A percentile compares a stretch with the other conserved stretches of the same genome.
These are phyloP conservation scores for Tylochromis polylepis DNA, from an alignment of 2,113 vertebrate species.

Conservation along the genomic window DNA sequence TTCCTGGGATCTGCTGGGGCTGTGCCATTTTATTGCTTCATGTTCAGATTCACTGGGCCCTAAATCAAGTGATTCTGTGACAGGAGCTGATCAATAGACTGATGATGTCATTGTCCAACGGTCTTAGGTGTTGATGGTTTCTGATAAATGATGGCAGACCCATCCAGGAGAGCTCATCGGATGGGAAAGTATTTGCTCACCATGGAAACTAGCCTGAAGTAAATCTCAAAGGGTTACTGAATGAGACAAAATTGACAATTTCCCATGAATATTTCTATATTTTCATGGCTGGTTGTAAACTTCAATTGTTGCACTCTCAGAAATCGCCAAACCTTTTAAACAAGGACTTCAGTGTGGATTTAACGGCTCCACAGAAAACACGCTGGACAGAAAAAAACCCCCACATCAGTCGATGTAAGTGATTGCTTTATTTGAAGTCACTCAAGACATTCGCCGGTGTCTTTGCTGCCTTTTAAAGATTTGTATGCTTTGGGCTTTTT, in stretches of 20 bases:
- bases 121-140: slow-evolving; percentile 24
- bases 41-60: slow-evolving; percentile 17
- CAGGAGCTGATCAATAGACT: slow-evolving; percentile 56
- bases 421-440: slow-evolving; percentile 54
- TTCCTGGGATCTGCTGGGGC: not conserved
- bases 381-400: not conserved
- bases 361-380: not conserved
- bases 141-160: slow-evolving; percentile 26
- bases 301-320: not conserved
- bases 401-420: slow-evolving; percentile 1
- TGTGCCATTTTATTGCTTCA: slow-evolving; percentile 24
- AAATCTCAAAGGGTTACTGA: slow-evolving; percentile 7
- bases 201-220: slow-evolving; percentile 14
- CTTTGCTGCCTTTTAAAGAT: slow-evolving; percentile 12
- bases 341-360: not conserved
- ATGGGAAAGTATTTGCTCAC: slow-evolving; percentile 7
- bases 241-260: slow-evolving; percentile 3
- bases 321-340: not conserved
- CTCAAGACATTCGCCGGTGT: not conserved
- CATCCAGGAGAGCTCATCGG: not conserved
- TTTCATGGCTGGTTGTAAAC: slow-evolving; percentile 24
- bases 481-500: slow-evolving; percentile 6
- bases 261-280: slow-evolving; percentile 20
- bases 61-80: slow-evolving; percentile 51
- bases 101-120: slow-evolving; percentile 62